Evolutionary conservation across 1,140 invertebrate species (phyloP).

Genomic region (Drosophila orosa): DNA sequence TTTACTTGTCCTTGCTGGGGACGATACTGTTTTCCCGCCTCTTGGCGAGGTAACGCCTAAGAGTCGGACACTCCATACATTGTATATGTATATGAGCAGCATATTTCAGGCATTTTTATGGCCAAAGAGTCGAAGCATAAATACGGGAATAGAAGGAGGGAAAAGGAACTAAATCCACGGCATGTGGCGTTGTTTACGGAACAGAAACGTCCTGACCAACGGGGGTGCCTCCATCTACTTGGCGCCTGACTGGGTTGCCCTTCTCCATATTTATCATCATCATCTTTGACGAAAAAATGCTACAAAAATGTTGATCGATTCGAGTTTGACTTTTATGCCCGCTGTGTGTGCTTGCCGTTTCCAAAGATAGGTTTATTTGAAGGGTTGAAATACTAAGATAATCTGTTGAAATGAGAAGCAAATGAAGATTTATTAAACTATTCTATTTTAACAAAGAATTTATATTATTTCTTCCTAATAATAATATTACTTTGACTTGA

Average conservation of each 20-base stretch:
- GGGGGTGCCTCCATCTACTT: conserved; percentile 51
- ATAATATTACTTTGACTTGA: neutral
- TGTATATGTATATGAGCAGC: conserved; percentile 65
- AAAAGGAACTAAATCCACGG: conserved; percentile 8
- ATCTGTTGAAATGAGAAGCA: neutral
- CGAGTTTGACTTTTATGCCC: conserved; percentile 54
- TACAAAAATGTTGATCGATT: conserved; percentile 68
- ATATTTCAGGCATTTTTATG: conserved; percentile 75
- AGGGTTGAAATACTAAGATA: neutral
- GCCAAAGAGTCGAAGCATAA: conserved; percentile 27
- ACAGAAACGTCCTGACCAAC: conserved; percentile 38
- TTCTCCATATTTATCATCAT: conserved; percentile 31
- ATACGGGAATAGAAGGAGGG: conserved; percentile 11
- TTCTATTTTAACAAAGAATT: neutral
- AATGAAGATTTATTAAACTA: neutral
- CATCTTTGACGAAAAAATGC: conserved; percentile 28
- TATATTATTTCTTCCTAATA: neutral
- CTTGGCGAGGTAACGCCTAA: conserved; percentile 52
- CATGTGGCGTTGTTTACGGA: conserved; percentile 65
- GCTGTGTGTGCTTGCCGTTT: conserved; percentile 26
- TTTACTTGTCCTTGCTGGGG: conserved; percentile 38
- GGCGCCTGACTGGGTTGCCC: conserved; percentile 32
- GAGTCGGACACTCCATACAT: conserved; percentile 41
- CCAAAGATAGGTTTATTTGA: neutral
- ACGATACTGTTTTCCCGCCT: conserved; percentile 26